Evolutionary conservation across 2,888 invertebrate species (phyloP).

Genomic region (Phymatocera aterrima): DNA sequence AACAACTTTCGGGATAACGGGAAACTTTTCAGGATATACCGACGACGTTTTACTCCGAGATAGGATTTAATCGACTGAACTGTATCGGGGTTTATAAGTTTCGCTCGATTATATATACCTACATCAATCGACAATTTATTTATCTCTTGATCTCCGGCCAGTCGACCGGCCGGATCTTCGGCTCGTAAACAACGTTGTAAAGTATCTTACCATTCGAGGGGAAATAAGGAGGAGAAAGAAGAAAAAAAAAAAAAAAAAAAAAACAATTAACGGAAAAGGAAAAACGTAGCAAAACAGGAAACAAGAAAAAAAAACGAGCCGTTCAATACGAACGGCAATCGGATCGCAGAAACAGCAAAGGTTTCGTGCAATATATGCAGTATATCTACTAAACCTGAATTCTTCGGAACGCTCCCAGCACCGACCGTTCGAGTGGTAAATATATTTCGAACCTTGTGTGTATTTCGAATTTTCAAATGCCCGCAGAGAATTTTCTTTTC

Average conservation of each 20-base stretch:
- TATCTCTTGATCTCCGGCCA: not conserved
- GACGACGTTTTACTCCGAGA: not conserved
- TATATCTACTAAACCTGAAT: not conserved
- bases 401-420: not conserved
- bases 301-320: not conserved
- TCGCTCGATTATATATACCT: constrained; percentile 39
- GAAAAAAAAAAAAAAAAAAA: not conserved
- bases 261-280: not conserved
- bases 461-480: too few species aligned
- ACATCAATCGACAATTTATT: constrained; percentile 39
- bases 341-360: constrained; percentile 21
- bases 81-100: not conserved
- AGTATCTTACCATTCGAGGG: constrained; percentile 31
- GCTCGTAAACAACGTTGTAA: constrained; percentile 40
- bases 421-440: constrained; percentile 13
- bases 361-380: not conserved
- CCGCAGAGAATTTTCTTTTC: not conserved
- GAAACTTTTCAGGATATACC: constrained; percentile 17
- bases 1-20: too few species aligned
- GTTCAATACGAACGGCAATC: constrained; percentile 12
- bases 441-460: constrained; percentile 6
- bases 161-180: not conserved
- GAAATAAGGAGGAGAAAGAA: not conserved
- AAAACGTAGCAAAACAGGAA: not conserved
- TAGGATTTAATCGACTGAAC: constrained; percentile 30